A percentile compares a stretch with the other conserved stretches of the same genome.
Evolutionary conservation across 2,797 vertebrate genomes (phyloP).

Genomic region (Prionace glauca): DNA sequence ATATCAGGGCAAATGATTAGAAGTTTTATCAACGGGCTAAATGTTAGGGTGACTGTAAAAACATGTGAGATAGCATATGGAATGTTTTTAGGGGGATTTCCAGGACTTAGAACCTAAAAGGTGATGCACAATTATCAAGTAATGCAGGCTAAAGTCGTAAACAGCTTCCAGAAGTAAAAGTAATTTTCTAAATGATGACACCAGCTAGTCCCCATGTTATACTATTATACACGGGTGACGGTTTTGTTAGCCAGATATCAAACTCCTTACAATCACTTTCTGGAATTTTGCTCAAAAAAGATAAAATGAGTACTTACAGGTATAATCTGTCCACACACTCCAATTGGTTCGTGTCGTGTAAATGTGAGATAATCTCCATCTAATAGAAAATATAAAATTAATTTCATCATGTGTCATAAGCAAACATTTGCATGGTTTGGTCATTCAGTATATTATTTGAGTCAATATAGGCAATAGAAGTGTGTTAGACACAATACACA

Average conservation of each 20-base stretch:
- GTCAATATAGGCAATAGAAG: not conserved
- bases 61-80: not conserved
- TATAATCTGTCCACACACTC: slow-evolving; percentile 82
- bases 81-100: not conserved
- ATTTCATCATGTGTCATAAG: not conserved
- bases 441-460: not conserved
- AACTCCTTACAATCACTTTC: not conserved
- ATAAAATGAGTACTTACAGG: slow-evolving; percentile 64
- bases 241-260: not conserved
- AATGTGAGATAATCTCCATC: slow-evolving; percentile 79
- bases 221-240: not conserved
- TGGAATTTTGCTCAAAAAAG: not conserved
- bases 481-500: not conserved
- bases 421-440: not conserved
- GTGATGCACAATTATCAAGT: not conserved
- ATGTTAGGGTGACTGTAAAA: not conserved
- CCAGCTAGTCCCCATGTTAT: not conserved
- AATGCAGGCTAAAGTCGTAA: not conserved
- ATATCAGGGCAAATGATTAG: not conserved
- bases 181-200: not conserved
- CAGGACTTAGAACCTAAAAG: not conserved
- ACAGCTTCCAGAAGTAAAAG: not conserved
- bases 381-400: slow-evolving; percentile 46
- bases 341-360: slow-evolving; percentile 76
- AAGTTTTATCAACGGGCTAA: not conserved